These are phyloP conservation scores for Drosophila cardini DNA, from an alignment of 1,140 invertebrate species.

Conservation along the genomic window DNA sequence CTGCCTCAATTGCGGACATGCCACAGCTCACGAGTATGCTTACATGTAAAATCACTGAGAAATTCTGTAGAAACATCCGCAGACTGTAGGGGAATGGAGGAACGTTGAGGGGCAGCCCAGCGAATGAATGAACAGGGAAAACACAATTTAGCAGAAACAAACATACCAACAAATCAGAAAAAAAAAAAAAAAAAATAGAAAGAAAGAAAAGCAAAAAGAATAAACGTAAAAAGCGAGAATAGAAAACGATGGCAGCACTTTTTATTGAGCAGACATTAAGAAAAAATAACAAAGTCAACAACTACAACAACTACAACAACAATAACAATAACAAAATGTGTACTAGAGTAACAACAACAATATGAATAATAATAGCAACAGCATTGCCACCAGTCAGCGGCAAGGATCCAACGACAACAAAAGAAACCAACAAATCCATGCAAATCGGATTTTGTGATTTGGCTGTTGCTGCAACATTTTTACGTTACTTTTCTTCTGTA, in stretches of 20 bases:
- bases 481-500: slow-evolving; percentile 28
- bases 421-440: slow-evolving; percentile 83
- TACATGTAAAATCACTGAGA: slow-evolving; percentile 82
- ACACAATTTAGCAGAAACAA: slow-evolving; percentile 82
- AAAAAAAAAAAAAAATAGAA: slow-evolving; percentile 27
- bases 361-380: slow-evolving; percentile 73
- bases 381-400: slow-evolving; percentile 69
- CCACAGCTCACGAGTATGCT: slow-evolving; percentile 79
- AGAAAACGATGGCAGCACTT: slow-evolving; percentile 72
- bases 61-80: slow-evolving; percentile 57
- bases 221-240: slow-evolving; percentile 31
- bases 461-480: slow-evolving; percentile 57
- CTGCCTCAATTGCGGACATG: slow-evolving; percentile 79
- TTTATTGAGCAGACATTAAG: slow-evolving; percentile 81
- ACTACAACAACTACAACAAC: slow-evolving; percentile 35
- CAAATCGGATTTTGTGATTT: slow-evolving; percentile 83
- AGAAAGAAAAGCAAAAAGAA: slow-evolving; percentile 3
- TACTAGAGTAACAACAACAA: slow-evolving; percentile 35
- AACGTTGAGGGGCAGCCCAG: slow-evolving; percentile 38
- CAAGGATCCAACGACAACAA: slow-evolving; percentile 79
- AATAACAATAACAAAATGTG: slow-evolving; percentile 43
- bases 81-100: neutral
- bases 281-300: slow-evolving; percentile 82
- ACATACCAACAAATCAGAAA: slow-evolving; percentile 72
- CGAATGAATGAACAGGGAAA: slow-evolving; percentile 83